Evolutionary conservation across 2,888 invertebrate genomes (phyloP).

Genomic region (Pinctada fucata): DNA sequence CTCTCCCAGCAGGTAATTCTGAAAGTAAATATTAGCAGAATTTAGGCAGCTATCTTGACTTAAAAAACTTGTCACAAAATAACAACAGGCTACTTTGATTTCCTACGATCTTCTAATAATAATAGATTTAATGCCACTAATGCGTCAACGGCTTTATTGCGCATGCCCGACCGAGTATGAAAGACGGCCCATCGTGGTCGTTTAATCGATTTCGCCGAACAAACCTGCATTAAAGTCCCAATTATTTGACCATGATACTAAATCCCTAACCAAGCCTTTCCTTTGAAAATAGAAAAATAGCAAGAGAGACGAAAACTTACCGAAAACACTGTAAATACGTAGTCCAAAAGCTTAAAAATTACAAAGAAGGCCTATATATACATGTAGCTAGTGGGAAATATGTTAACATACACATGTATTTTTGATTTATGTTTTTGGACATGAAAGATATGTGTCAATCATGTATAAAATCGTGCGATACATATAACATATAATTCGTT

Average conservation of each 20-base stretch:
- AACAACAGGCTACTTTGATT: background rate
- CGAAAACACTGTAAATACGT: no score
- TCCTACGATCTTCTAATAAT: background rate
- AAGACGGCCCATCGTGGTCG: background rate
- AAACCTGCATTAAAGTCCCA: background rate
- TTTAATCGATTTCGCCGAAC: background rate
- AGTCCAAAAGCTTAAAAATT: no score
- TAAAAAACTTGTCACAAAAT: background rate
- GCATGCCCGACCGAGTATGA: constrained; percentile 1
- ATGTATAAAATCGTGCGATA: no score
- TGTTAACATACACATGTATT: no score
- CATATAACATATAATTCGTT: no score
- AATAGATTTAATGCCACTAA: background rate
- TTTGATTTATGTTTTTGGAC: no score
- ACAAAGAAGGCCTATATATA: no score
- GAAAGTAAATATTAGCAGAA: constrained; percentile 1
- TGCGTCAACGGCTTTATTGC: background rate
- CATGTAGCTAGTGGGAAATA: no score
- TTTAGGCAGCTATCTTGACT: background rate
- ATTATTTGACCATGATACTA: background rate
- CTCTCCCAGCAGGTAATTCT: background rate
- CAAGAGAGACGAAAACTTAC: no score
- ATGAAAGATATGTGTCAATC: no score
- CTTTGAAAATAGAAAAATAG: no score
- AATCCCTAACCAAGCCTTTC: background rate